Evolutionary conservation across 2,888 invertebrate genomes (phyloP).

Genomic region (Cephalotes varians): DNA sequence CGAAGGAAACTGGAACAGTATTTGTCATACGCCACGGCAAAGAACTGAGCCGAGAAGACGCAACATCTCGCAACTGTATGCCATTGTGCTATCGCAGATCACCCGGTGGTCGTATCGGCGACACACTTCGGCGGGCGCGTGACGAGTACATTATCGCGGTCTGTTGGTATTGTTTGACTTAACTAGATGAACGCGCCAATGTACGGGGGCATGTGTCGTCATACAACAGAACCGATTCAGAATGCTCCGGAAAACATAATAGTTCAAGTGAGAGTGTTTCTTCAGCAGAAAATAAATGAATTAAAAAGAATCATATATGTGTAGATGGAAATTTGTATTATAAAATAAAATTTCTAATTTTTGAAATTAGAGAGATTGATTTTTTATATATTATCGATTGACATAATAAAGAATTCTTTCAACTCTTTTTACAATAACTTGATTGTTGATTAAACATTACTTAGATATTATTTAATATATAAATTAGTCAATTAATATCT

Average conservation of each 20-base stretch:
- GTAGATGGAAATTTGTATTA: neutral
- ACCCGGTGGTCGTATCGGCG: constrained; percentile 51
- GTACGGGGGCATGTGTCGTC: constrained; percentile 71
- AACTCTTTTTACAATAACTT: neutral
- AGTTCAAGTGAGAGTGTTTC: neutral
- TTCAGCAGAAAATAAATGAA: neutral
- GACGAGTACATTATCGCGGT: constrained; percentile 68
- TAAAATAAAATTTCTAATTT: neutral
- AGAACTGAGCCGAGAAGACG: constrained; percentile 37
- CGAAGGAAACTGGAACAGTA: neutral
- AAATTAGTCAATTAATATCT: neutral
- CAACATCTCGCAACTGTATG: constrained; percentile 40
- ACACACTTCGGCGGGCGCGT: constrained; percentile 60
- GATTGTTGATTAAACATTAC: neutral
- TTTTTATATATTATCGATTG: neutral
- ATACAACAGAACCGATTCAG: constrained; percentile 39
- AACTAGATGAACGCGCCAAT: constrained; percentile 67
- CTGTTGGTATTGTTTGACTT: constrained; percentile 69
- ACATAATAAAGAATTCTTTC: neutral
- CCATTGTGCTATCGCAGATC: constrained; percentile 60
- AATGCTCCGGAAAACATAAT: constrained; percentile 16
- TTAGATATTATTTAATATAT: neutral
- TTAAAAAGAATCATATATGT: neutral
- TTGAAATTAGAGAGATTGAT: neutral
- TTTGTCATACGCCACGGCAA: constrained; percentile 16